Evolutionary conservation across 2,888 invertebrate species (phyloP).

Genomic region (Heteropelma amictum): DNA sequence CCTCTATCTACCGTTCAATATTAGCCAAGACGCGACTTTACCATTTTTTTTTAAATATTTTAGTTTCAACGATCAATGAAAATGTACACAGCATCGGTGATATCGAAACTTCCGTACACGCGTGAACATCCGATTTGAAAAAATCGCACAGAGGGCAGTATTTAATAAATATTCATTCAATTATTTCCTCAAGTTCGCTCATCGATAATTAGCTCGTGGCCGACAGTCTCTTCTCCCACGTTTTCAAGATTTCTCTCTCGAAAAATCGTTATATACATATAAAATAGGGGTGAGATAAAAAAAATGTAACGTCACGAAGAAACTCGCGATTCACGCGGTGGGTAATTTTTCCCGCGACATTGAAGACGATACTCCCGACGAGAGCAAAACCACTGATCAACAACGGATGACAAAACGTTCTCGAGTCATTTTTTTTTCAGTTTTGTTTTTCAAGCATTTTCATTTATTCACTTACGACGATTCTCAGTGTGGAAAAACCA

Average conservation of each 20-base stretch:
- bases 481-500: background rate
- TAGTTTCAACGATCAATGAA: slow-evolving; percentile 1
- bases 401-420: background rate
- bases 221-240: no score
- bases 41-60: slow-evolving; percentile 31
- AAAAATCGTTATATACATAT: no score
- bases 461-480: slow-evolving; percentile 19
- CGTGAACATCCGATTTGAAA: background rate
- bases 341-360: background rate
- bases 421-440: slow-evolving; percentile 20
- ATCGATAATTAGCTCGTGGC: background rate
- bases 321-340: background rate
- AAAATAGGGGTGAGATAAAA: no score
- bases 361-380: background rate
- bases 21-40: slow-evolving; percentile 60
- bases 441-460: background rate
- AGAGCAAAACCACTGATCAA: background rate
- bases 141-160: slow-evolving; percentile 5
- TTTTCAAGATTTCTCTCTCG: no score
- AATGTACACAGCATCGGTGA: no score
- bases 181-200: background rate
- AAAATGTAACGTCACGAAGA: no score
- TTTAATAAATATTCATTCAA: background rate
- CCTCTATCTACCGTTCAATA: slow-evolving; percentile 70
- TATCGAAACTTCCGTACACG: background rate